Base-by-base conservation (phyloP, 92 coral and sea anemone species). In the Parazoanthus darwini region DNA sequence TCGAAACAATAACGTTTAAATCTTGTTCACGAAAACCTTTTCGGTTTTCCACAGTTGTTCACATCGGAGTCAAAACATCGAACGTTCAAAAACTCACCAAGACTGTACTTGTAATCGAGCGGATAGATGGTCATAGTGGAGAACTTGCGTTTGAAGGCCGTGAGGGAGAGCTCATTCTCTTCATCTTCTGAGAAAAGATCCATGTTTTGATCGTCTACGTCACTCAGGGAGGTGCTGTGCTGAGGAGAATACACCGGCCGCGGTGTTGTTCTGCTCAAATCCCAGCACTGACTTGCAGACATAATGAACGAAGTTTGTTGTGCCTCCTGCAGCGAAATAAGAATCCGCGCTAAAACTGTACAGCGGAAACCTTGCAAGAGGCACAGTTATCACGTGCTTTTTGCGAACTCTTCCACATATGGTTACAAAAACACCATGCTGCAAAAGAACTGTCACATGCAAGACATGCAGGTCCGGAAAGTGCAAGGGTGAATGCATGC, bases 101-200 rank as follows among this genome's bases (percentile, higher is more conserved):
- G 94, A 93, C 89, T 94, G 80, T 97, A 97, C 67, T 97, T 97
- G 89, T 97, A 97, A 70, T 97, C 99, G 13, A 85, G 89, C 43
- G 98, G 94, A 56, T 92, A 87, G 70, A 97, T 95, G 11, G 88
- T 90, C 86, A 82, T 67, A 0, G 86, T 37, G 10, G 86, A 67
- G 23, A n/a, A 82, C 18, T 44, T 23, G 4, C 54, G 77, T 25
- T 13, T 42, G 16, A 43, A 42, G 29, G 63, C 22, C 23, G 26
- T 71, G 70, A 16, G 87, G 16, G 84, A 74, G 70, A 22, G 39
- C 76, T 86, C 85, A 16, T 44, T 75, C 36, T 80, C 92, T 87
- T 63, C 88, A 76, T 48, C 92, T 82, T 82, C 86, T 9, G 77
- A 82, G 36, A 42, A 82, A 22, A 82, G 78, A 39, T 82, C 86